Conservation (phyloP, 2,888 invertebrate species). For the Leptopilina myrica region DNA sequence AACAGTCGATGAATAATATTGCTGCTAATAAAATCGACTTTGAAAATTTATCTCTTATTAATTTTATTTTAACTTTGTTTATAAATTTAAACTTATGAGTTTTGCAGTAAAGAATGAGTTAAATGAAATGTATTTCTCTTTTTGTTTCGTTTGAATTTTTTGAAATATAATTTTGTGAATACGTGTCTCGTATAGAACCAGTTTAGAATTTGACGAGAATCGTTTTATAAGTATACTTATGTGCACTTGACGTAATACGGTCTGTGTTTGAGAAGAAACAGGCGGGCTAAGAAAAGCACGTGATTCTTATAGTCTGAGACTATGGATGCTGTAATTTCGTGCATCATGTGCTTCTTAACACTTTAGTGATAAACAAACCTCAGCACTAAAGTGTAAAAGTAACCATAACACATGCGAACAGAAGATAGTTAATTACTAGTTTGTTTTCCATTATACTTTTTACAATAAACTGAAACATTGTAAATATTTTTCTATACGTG, state of each 20-base stretch:
- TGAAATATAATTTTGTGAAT: neutral
- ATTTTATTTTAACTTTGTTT: too few relatives aligned
- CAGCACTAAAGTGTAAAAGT: conserved; percentile 23
- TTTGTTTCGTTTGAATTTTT: neutral
- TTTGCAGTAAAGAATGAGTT: too few relatives aligned
- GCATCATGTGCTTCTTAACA: conserved; percentile 39
- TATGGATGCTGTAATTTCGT: conserved; percentile 34
- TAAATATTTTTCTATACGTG: neutral
- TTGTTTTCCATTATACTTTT: neutral
- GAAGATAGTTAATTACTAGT: conserved; percentile 3
- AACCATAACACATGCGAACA: conserved; percentile 3
- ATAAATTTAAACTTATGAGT: too few relatives aligned
- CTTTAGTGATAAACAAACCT: conserved; percentile 39
- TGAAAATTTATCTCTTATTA: too few relatives aligned
- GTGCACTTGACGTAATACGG: conserved; percentile 62
- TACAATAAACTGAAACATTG: neutral
- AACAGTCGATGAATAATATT: too few relatives aligned
- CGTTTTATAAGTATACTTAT: conserved; percentile 42
- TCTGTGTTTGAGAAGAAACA: conserved; percentile 60
- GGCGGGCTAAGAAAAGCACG: conserved; percentile 52
- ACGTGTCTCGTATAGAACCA: conserved; percentile 12
- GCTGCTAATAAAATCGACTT: too few relatives aligned
- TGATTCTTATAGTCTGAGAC: conserved; percentile 28
- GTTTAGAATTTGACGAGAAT: conserved; percentile 39
- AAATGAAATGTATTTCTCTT: neutral